Percentiles rank a stretch among this genome's conserved stretches.
These are phyloP conservation scores for Anodontia alba DNA, from an alignment of 2,888 invertebrate species.

Conservation along the genomic window DNA sequence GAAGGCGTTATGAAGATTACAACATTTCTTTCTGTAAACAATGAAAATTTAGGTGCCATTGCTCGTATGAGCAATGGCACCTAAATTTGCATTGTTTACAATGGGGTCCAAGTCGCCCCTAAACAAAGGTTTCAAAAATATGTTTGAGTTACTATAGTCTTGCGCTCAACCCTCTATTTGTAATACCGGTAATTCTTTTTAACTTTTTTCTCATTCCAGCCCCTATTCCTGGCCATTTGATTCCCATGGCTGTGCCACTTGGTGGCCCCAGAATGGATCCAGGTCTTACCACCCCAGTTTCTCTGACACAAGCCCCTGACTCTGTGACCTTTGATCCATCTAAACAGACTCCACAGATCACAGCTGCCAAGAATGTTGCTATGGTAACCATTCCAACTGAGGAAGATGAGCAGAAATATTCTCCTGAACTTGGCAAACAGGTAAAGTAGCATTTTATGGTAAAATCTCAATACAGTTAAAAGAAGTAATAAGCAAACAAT, in stretches of 20 bases:
- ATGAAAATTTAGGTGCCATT: no score
- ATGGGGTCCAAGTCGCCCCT: no score
- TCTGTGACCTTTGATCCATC: constrained; percentile 63
- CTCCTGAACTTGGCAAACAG: constrained; percentile 75
- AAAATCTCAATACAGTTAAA: no score
- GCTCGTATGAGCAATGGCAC: no score
- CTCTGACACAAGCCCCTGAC: constrained; percentile 43
- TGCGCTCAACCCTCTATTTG: no score
- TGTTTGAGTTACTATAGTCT: no score
- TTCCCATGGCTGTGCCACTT: constrained; percentile 82
- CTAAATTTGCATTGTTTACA: no score
- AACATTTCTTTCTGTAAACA: no score
- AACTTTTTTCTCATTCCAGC: constrained; percentile 46
- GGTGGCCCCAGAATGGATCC: constrained; percentile 78
- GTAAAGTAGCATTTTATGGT: constrained; percentile 47
- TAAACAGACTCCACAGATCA: constrained; percentile 63
- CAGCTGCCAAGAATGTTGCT: constrained; percentile 75
- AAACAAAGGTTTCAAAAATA: no score
- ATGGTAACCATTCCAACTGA: constrained; percentile 72
- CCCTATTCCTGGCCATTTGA: constrained; percentile 75
- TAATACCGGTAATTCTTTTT: no score
- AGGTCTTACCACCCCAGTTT: constrained; percentile 66
- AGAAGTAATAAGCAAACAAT: no score
- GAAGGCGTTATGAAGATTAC: no score
- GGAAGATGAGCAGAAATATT: constrained; percentile 46